Base-by-base conservation (phyloP, 2,797 vertebrate species). In the Eremophila alpestris region DNA sequence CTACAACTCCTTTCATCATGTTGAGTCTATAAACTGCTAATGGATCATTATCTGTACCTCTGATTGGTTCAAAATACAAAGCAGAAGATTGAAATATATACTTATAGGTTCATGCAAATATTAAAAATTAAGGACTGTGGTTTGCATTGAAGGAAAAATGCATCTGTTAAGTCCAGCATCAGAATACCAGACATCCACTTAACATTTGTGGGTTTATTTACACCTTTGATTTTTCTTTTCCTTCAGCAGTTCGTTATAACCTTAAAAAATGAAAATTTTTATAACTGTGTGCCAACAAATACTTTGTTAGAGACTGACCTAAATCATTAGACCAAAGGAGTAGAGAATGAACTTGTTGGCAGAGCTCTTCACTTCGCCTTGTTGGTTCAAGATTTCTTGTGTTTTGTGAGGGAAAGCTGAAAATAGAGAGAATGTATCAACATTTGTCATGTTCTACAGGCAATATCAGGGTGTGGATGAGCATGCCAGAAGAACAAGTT, bases 171-270 rank as follows among this genome's bases (percentile, higher is more conserved):
- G 64, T 81, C 75, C 46, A 62, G 5, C 56, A 70, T 65, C 69
- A 63, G 62, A 95, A 81, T 92, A 90, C 62, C 73, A 94, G 87
- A 80, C 80, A 71, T 91, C 84, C 49, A 87, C 23, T 73, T 94
- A 91, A 90, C 36, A 8, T 62, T 90, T 93, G 43, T 84, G 70
- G 85, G 34, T 96, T 97, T 92, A 70, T 94, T 96, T 94, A 78
- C 82, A 91, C 48, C 75, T 96, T 90, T 89, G 85, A 67, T 83
- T 93, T 97, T 95, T 88, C 48, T 90, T 93, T 94, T 96, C 67
- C 70, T 96, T 81, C 67, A 90, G 80, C 80, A 95, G 63, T 86
- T 90, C 82, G 45, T 90, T 96, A 74, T 34, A 95, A 73, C 85
- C 67, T 92, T 51, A 87, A 90, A 62, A 51, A 34, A 69, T 0